phyloP scores from a whole-genome alignment of 2,113 vertebrate species.

The Etheostoma spectabile region DNA sequence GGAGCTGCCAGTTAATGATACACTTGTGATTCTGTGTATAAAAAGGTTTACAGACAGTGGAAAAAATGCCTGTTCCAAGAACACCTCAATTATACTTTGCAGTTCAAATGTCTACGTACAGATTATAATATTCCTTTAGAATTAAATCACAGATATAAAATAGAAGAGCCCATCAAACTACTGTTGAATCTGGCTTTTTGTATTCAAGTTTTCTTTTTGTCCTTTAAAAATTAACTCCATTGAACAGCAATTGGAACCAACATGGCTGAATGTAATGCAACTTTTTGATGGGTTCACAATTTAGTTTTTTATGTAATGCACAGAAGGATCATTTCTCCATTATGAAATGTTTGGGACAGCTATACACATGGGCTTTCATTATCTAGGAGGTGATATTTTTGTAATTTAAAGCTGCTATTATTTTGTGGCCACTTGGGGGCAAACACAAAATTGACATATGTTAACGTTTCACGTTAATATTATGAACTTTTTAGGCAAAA shows the following conservation, averaged over 20 bases:
- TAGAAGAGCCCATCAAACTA: background rate
- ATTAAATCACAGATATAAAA: background rate
- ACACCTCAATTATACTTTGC: conserved; percentile 31
- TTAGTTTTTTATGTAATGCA: background rate
- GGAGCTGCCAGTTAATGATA: conserved; percentile 74
- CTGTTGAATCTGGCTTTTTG: background rate
- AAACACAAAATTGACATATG: background rate
- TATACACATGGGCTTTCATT: background rate
- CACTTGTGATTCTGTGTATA: conserved; percentile 66
- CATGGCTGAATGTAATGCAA: background rate
- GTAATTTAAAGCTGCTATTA: background rate
- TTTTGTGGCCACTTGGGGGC: background rate
- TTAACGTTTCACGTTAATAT: background rate
- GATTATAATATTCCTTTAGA: background rate
- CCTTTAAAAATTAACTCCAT: conserved; percentile 4
- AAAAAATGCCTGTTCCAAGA: conserved; percentile 10
- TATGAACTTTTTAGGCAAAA: background rate
- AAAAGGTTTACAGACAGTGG: conserved; percentile 58
- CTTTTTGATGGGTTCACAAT: background rate
- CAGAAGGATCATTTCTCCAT: background rate
- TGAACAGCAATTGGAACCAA: conserved; percentile 15
- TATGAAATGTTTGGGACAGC: background rate
- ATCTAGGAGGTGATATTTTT: background rate
- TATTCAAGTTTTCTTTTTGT: background rate
- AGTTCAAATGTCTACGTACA: background rate